These are phyloP conservation scores for Ameiurus melas DNA, from an alignment of 2,113 vertebrate species.

Conservation along the genomic window DNA sequence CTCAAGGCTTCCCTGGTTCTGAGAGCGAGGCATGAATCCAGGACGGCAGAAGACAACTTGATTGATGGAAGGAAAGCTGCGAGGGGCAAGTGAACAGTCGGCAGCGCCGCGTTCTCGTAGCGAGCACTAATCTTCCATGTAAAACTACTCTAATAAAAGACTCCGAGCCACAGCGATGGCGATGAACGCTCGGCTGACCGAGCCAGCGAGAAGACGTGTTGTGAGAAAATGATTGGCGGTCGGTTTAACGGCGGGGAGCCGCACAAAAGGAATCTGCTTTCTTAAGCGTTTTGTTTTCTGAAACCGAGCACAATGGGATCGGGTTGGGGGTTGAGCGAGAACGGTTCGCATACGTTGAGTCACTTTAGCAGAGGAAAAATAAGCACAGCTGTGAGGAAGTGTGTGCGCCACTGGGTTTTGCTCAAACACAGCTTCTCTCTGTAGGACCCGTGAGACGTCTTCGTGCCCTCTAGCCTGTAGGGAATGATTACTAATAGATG, in stretches of 20 bases:
- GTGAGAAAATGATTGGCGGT: constrained; percentile 42
- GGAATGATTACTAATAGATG: constrained; percentile 60
- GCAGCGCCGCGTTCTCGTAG: constrained; percentile 2
- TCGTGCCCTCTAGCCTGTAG: constrained; percentile 56
- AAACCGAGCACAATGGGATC: constrained; percentile 39
- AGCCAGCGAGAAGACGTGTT: background rate
- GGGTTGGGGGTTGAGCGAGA: background rate
- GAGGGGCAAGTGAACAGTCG: constrained; percentile 38
- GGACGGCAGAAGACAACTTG: constrained; percentile 43
- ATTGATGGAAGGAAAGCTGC: constrained; percentile 43
- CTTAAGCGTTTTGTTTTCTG: constrained; percentile 37
- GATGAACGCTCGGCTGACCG: constrained; percentile 3
- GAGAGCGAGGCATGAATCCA: constrained; percentile 26
- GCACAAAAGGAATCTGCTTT: constrained; percentile 18
- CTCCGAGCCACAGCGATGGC: constrained; percentile 1
- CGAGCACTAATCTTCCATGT: constrained; percentile 39
- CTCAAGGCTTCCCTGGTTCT: constrained; percentile 42
- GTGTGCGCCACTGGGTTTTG: constrained; percentile 46
- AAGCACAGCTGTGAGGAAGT: constrained; percentile 57
- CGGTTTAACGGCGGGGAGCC: constrained; percentile 21
- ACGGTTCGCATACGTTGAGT: constrained; percentile 22
- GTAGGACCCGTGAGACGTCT: constrained; percentile 53
- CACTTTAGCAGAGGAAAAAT: constrained; percentile 50
- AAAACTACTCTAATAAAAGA: constrained; percentile 44
- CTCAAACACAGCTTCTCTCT: constrained; percentile 52